phyloP scores from a whole-genome alignment of 2,797 vertebrate species.

The Mormyrops boulengeri region DNA sequence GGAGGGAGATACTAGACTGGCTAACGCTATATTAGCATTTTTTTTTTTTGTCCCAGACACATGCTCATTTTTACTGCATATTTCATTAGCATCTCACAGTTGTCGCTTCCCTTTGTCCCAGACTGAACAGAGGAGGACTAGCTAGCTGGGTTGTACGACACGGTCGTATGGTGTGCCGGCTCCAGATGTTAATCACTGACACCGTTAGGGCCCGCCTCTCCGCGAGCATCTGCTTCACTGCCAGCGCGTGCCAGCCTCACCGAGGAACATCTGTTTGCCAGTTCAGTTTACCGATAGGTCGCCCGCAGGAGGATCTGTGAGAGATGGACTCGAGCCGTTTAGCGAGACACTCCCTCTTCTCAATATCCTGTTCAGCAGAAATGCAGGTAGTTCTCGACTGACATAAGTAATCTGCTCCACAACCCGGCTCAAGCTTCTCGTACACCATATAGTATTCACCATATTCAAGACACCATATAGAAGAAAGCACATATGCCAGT shows the following conservation, averaged over 20 bases:
- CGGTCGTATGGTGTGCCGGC: constrained; percentile 31
- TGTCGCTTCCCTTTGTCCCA: constrained; percentile 6
- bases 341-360: background rate
- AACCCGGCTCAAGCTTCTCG: background rate
- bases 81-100: constrained; percentile 17
- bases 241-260: constrained; percentile 44
- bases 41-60: background rate
- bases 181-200: constrained; percentile 50
- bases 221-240: constrained; percentile 56
- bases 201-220: constrained; percentile 42
- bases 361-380: background rate
- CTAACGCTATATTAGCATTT: background rate
- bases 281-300: constrained; percentile 40
- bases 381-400: background rate
- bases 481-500: background rate
- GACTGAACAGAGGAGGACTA: background rate
- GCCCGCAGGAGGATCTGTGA: constrained; percentile 27
- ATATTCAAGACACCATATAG: background rate
- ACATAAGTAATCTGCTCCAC: background rate
- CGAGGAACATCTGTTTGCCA: constrained; percentile 50
- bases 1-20: background rate
- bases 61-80: background rate
- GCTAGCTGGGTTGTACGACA: constrained; percentile 35
- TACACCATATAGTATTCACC: background rate
- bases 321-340: background rate